A percentile compares a stretch with the other conserved stretches of the same genome.
Evolutionary conservation across 1,140 invertebrate species (phyloP).

Genomic region (Mylabris phalerata): DNA sequence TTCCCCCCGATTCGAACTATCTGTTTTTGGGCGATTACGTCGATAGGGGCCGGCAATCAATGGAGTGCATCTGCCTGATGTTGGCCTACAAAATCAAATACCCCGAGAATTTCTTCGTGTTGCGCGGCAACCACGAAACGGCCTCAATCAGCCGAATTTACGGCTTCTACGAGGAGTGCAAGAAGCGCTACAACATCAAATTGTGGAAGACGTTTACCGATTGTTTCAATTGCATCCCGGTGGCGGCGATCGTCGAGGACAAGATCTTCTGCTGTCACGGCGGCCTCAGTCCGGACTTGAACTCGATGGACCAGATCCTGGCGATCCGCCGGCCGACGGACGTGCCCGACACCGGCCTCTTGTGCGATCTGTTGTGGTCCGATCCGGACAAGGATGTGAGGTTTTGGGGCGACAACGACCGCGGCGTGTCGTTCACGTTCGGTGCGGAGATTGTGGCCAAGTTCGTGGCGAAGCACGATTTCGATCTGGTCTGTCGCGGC

Average conservation of each 20-base stretch:
- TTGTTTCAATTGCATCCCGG: conserved; percentile 84
- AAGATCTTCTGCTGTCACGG: conserved; percentile 87
- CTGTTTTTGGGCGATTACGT: conserved; percentile 91
- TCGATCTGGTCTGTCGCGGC: conserved; percentile 83
- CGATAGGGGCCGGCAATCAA: conserved; percentile 75
- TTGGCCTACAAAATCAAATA: conserved; percentile 96
- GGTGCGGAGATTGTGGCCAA: conserved; percentile 78
- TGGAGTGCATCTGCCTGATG: conserved; percentile 87
- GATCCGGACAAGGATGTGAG: conserved; percentile 84
- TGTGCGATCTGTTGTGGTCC: conserved; percentile 83
- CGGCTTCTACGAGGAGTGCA: conserved; percentile 97
- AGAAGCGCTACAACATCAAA: conserved; percentile 64
- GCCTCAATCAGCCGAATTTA: conserved; percentile 94
- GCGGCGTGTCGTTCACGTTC: conserved; percentile 82
- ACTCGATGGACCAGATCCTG: conserved; percentile 92
- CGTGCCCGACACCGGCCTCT: conserved; percentile 77
- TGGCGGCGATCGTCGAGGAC: conserved; percentile 80
- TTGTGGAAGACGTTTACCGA: conserved; percentile 85
- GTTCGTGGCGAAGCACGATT: conserved; percentile 77
- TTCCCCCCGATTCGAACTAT: conserved; percentile 99
- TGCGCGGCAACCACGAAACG: conserved; percentile 80
- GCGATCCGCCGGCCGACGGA: conserved; percentile 88
- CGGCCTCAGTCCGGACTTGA: conserved; percentile 74
- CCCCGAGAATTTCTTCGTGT: conserved; percentile 82
- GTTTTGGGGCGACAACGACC: conserved; percentile 83